Evolutionary conservation across 1,140 invertebrate species (phyloP).

Genomic region (Sarcophaga peregrina): DNA sequence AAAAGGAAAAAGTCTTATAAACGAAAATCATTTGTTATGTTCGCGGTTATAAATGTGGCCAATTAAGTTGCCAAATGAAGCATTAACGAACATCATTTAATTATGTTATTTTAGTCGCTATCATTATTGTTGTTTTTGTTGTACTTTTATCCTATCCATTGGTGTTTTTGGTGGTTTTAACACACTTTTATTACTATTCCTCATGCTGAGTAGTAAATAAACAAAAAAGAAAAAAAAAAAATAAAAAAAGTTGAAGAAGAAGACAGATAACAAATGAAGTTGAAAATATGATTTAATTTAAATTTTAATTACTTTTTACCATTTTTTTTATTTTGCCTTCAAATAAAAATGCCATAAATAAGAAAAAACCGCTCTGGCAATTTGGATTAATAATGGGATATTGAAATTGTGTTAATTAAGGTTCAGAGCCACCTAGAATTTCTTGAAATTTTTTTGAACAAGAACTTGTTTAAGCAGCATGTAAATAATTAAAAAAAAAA

Average conservation of each 20-base stretch:
- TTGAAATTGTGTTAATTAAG: no score
- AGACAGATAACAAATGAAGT: constrained; percentile 7
- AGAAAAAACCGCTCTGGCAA: no score
- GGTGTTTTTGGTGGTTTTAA: background rate
- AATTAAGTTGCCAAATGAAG: constrained; percentile 38
- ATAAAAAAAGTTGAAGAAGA: background rate
- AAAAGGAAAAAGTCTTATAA: background rate
- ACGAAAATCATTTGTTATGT: constrained; percentile 20
- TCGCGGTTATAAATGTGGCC: constrained; percentile 37
- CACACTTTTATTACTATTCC: no score
- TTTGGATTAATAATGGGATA: no score
- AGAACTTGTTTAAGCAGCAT: no score
- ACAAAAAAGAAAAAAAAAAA: no score
- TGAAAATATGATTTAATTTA: constrained; percentile 8
- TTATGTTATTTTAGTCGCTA: constrained; percentile 16
- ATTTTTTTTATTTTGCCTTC: no score
- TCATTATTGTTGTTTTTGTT: background rate
- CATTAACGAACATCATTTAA: constrained; percentile 41
- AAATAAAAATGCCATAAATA: no score
- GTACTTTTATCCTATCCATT: background rate
- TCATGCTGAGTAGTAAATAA: no score
- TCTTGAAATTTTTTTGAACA: no score
- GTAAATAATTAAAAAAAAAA: no score
- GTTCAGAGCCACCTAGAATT: no score
- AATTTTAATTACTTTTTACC: constrained; percentile 8